phyloP scores from a whole-genome alignment of 2,888 invertebrate genomes.

The Drosophila bunnanda region DNA sequence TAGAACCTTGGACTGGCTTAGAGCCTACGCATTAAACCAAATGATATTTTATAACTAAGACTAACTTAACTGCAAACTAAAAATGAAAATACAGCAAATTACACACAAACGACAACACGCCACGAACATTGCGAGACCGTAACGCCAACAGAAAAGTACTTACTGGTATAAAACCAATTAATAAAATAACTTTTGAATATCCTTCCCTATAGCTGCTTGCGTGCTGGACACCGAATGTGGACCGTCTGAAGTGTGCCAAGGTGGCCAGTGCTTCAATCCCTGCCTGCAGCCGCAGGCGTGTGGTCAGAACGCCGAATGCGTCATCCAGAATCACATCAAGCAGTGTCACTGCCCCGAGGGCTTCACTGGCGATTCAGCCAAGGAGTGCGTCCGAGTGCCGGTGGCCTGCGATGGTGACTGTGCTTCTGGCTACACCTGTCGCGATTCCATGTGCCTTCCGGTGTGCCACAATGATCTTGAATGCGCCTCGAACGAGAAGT shows the following conservation, averaged over 20 bases:
- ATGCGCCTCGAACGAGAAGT: slow-evolving; percentile 96
- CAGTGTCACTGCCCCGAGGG: slow-evolving; percentile 93
- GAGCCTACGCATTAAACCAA: slow-evolving; percentile 35
- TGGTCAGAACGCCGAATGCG: slow-evolving; percentile 93
- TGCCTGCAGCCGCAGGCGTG: slow-evolving; percentile 91
- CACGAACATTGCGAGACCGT: slow-evolving; percentile 34
- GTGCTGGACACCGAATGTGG: slow-evolving; percentile 92
- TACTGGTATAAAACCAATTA: not conserved
- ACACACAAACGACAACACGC: slow-evolving; percentile 48
- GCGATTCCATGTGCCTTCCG: slow-evolving; percentile 93
- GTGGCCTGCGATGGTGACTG: slow-evolving; percentile 92
- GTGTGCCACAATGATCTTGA: slow-evolving; percentile 90
- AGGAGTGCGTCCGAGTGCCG: slow-evolving; percentile 94
- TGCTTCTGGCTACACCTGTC: slow-evolving; percentile 89
- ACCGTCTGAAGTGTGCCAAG: slow-evolving; percentile 90
- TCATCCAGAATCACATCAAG: slow-evolving; percentile 89
- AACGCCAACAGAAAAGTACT: slow-evolving; percentile 33
- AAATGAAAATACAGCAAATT: slow-evolving; percentile 44
- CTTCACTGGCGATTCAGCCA: slow-evolving; percentile 93
- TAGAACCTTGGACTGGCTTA: slow-evolving; percentile 53
- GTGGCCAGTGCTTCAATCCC: slow-evolving; percentile 92
- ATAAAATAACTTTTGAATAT: not conserved
- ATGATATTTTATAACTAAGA: slow-evolving; percentile 46
- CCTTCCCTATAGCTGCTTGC: slow-evolving; percentile 88
- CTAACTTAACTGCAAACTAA: slow-evolving; percentile 65